These are phyloP conservation scores for Cyclura pinguis DNA, from an alignment of 2,797 vertebrate genomes.

Conservation along the genomic window DNA sequence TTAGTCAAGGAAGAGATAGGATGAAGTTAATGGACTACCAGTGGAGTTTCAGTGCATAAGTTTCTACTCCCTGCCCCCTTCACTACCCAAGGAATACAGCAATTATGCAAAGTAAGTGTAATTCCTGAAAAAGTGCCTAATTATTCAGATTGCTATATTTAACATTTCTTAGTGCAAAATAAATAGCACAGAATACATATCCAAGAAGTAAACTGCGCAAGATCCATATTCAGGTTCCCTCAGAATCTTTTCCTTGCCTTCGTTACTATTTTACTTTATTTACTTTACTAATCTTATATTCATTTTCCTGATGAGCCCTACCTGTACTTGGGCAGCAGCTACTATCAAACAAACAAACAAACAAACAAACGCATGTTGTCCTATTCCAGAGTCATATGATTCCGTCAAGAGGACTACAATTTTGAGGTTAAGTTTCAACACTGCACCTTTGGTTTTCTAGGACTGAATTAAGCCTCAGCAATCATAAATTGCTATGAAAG, in stretches of 20 bases:
- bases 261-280: too few species aligned
- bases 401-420: background rate
- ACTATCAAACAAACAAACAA: too few species aligned
- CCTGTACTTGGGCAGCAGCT: background rate
- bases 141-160: too few species aligned
- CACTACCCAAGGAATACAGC: too few species aligned
- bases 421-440: background rate
- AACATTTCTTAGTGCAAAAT: too few species aligned
- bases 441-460: accelerated
- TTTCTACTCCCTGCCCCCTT: too few species aligned
- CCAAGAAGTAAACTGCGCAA: background rate
- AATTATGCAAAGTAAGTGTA: too few species aligned
- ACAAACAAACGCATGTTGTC: background rate
- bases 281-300: background rate
- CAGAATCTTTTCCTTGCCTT: background rate
- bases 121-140: too few species aligned
- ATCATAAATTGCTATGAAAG: background rate
- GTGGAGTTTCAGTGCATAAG: too few species aligned
- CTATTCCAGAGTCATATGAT: background rate
- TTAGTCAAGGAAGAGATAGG: too few species aligned
- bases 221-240: background rate
- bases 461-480: accelerated
- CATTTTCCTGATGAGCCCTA: background rate
- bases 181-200: background rate
- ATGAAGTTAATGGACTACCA: too few species aligned